Conservation (phyloP, 1,140 invertebrate species). For the Drosophila busckii region DNA sequence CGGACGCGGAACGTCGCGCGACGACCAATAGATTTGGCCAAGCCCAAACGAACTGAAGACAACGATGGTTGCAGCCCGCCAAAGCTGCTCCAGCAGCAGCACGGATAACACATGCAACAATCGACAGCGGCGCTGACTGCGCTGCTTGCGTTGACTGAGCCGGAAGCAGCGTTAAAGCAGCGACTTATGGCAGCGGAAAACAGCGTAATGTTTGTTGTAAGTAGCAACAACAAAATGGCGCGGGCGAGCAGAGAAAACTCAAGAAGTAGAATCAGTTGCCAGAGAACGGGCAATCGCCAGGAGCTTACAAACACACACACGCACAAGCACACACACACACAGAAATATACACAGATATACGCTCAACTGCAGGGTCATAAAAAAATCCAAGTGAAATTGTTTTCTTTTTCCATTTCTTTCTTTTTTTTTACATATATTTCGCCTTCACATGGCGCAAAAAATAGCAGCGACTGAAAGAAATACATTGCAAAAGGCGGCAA, state of each 20-base stretch:
- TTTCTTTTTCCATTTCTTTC: constrained; percentile 40
- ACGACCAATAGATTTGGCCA: constrained; percentile 74
- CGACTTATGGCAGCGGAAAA: constrained; percentile 52
- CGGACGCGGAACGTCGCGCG: constrained; percentile 49
- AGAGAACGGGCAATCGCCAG: constrained; percentile 28
- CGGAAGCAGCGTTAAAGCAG: constrained; percentile 41
- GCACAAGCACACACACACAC: constrained; percentile 21
- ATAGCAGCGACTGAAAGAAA: constrained; percentile 70
- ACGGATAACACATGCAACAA: constrained; percentile 62
- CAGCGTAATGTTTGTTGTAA: constrained; percentile 64
- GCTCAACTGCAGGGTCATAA: constrained; percentile 47
- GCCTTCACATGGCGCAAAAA: constrained; percentile 63
- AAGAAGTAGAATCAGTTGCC: constrained; percentile 57
- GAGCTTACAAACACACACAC: constrained; percentile 35
- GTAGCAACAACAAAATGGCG: constrained; percentile 63
- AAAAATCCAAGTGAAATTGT: constrained; percentile 69
- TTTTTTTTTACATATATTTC: too few species aligned
- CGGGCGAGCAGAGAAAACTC: constrained; percentile 71
- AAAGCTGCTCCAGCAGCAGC: constrained; percentile 59
- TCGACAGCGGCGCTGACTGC: constrained; percentile 27
- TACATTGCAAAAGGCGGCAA: constrained; percentile 61
- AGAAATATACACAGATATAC: too few species aligned
- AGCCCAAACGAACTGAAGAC: constrained; percentile 66
- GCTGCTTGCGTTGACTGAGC: constrained; percentile 14
- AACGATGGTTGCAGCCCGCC: constrained; percentile 66